phyloP scores from a whole-genome alignment of 2,888 invertebrate genomes.

The Cataglyphis cursor region DNA sequence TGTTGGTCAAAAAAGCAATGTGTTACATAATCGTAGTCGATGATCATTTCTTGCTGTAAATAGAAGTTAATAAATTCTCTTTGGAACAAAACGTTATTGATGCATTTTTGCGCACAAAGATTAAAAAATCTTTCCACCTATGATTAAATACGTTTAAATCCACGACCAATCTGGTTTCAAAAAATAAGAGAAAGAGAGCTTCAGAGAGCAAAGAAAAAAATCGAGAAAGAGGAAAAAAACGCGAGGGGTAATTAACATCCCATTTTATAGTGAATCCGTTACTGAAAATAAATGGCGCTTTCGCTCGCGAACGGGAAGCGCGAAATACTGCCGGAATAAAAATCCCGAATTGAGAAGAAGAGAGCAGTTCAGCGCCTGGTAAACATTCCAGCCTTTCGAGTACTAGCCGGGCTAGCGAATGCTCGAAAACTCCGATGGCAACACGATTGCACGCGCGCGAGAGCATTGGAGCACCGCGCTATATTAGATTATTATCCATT shows the following conservation, averaged over 20 bases:
- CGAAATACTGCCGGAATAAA: constrained; percentile 29
- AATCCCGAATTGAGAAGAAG: constrained; percentile 21
- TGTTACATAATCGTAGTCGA: neutral
- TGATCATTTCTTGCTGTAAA: constrained; percentile 37
- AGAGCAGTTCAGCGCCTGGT: constrained; percentile 5
- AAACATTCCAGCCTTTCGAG: constrained; percentile 55
- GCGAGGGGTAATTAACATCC: constrained; percentile 37
- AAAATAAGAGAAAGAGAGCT: neutral
- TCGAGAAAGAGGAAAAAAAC: neutral
- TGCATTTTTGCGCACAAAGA: constrained; percentile 26
- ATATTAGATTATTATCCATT: constrained; percentile 67
- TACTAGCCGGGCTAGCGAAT: constrained; percentile 27
- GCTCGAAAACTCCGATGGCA: constrained; percentile 54
- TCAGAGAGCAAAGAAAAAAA: neutral
- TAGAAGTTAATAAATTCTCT: constrained; percentile 48
- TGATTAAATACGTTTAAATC: constrained; percentile 47
- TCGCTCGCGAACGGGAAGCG: constrained; percentile 5
- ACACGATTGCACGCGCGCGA: constrained; percentile 40
- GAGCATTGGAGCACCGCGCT: constrained; percentile 43
- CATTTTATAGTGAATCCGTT: constrained; percentile 42
- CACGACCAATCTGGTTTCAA: neutral
- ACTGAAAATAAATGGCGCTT: constrained; percentile 13
- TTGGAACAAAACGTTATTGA: constrained; percentile 43
- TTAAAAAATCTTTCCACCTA: constrained; percentile 42
- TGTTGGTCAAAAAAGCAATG: neutral